phyloP scores from a whole-genome alignment of 2,797 vertebrate species.

The Tympanoctomys barrerae region DNA sequence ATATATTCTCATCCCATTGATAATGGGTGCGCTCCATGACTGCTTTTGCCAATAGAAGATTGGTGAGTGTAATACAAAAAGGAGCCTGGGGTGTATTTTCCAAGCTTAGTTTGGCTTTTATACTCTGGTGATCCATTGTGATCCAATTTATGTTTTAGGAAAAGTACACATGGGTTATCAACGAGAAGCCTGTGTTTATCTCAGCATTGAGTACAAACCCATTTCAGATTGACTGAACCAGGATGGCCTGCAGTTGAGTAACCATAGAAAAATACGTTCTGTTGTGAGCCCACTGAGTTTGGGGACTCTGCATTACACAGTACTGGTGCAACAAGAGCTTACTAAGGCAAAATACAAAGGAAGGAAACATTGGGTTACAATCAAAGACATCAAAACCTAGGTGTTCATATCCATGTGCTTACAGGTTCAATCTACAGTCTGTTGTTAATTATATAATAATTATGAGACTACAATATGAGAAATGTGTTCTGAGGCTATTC shows the following conservation, averaged over 20 bases:
- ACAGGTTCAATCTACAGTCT: not conserved
- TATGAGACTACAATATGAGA: not conserved
- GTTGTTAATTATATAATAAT: not conserved
- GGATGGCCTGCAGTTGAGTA: not conserved
- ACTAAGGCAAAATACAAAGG: not conserved
- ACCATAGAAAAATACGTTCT: not conserved
- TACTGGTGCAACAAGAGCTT: not conserved
- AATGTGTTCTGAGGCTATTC: not conserved
- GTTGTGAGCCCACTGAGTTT: not conserved
- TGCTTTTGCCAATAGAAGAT: not conserved
- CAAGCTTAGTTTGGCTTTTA: not conserved
- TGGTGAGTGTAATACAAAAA: not conserved
- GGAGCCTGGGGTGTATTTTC: rapidly evolving
- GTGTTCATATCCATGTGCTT: not conserved
- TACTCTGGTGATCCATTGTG: not conserved
- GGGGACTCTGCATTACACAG: not conserved
- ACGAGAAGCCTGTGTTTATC: not conserved
- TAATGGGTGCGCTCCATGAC: not conserved
- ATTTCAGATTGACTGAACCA: not conserved
- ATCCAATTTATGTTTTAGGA: not conserved
- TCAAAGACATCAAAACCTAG: not conserved
- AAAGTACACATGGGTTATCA: not conserved
- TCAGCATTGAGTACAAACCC: not conserved
- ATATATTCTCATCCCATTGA: not conserved
- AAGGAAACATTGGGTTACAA: not conserved